A percentile compares a stretch with the other conserved stretches of the same genome.
phyloP scores from a whole-genome alignment of 2,797 vertebrate genomes.

The Oreortyx pictus region DNA sequence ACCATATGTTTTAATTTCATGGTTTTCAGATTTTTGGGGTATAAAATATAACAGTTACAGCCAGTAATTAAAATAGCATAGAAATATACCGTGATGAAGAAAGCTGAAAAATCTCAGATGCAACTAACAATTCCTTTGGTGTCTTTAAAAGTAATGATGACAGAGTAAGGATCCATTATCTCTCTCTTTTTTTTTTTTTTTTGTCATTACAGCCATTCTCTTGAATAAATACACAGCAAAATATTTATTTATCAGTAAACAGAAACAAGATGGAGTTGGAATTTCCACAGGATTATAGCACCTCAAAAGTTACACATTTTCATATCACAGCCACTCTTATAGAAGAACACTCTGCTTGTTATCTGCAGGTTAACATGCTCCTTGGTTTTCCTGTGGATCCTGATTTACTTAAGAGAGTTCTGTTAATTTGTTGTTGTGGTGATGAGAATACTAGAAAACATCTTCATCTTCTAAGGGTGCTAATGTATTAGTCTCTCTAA shows the following conservation, averaged over 20 bases:
- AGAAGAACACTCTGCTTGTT: not conserved
- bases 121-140: not conserved
- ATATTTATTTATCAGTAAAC: not conserved
- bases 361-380: not conserved
- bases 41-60: not conserved
- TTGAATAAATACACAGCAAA: not conserved
- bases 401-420: not conserved
- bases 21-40: not conserved
- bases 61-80: not conserved
- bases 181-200: not conserved
- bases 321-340: not conserved
- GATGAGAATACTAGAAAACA: not conserved
- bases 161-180: not conserved
- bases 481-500: constrained; percentile 42
- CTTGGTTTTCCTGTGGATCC: not conserved
- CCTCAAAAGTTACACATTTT: not conserved
- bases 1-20: not conserved
- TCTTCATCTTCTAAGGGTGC: not conserved
- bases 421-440: not conserved
- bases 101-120: not conserved
- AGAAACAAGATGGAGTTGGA: not conserved
- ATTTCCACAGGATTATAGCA: not conserved
- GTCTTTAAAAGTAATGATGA: not conserved
- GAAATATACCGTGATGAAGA: not conserved
- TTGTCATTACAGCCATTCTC: not conserved